Conservation (phyloP, 1,140 invertebrate genomes). For the Drosophila aff. region DNA sequence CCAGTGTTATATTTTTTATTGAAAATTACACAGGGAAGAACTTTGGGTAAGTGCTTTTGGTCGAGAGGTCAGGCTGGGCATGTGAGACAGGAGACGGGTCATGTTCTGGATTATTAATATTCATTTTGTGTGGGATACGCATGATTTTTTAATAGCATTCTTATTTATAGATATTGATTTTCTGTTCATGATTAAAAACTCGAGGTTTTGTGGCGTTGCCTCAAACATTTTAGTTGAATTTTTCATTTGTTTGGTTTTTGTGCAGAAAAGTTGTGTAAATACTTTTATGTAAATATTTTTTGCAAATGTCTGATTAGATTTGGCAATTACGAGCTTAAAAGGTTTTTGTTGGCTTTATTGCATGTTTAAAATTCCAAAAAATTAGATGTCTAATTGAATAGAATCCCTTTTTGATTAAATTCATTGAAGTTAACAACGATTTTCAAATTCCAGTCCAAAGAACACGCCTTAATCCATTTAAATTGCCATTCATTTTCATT, state of each 20-base stretch:
- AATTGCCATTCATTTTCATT: neutral
- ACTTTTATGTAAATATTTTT: too few relatives aligned
- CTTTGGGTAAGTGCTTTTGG: conserved; percentile 18
- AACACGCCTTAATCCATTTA: neutral
- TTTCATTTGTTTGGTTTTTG: neutral
- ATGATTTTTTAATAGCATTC: conserved; percentile 10
- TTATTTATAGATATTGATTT: conserved; percentile 18
- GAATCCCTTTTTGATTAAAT: neutral
- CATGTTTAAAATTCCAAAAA: neutral
- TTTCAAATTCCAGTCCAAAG: neutral
- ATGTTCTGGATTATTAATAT: conserved; percentile 16
- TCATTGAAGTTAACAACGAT: too few relatives aligned
- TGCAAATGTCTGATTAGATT: too few relatives aligned
- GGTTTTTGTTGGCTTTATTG: too few relatives aligned
- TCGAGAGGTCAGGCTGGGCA: neutral
- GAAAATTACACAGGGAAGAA: conserved; percentile 42
- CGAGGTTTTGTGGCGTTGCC: neutral
- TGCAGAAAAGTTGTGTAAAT: neutral
- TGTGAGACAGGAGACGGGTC: conserved; percentile 11
- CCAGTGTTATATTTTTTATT: conserved; percentile 49
- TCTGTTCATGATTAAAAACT: neutral
- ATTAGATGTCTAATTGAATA: neutral
- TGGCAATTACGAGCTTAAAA: neutral
- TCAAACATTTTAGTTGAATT: neutral
- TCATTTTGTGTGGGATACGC: conserved; percentile 19